A percentile compares a stretch with the other conserved stretches of the same genome.
phyloP scores from a whole-genome alignment of 2,797 vertebrate species.

The Oceanodroma leucorhoa region DNA sequence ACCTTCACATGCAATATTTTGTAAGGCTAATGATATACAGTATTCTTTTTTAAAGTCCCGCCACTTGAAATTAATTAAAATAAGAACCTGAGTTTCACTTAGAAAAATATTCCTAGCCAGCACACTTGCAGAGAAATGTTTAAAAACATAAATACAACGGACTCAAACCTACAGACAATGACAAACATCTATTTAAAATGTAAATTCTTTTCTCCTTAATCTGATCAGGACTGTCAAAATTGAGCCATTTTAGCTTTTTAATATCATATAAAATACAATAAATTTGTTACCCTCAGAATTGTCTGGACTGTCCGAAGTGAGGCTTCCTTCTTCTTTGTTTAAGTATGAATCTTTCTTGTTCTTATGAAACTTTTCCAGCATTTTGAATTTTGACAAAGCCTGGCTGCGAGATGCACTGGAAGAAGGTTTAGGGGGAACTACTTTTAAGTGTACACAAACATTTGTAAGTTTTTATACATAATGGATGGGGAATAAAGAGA shows the following conservation, averaged over 20 bases:
- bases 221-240: background rate
- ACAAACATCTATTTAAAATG: background rate
- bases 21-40: background rate
- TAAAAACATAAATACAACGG: background rate
- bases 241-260: background rate
- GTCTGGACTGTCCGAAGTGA: slow-evolving; percentile 37
- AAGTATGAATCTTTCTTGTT: slow-evolving; percentile 15
- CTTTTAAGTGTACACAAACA: slow-evolving; percentile 14
- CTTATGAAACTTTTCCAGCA: slow-evolving; percentile 50
- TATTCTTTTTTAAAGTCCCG: background rate
- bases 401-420: slow-evolving; percentile 73
- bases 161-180: background rate
- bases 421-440: slow-evolving; percentile 59
- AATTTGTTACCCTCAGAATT: slow-evolving; percentile 54
- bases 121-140: background rate
- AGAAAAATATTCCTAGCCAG: background rate
- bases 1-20: background rate
- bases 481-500: slow-evolving; percentile 32
- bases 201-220: background rate
- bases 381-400: slow-evolving; percentile 63
- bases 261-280: background rate
- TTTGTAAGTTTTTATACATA: background rate
- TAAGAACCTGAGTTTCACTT: background rate
- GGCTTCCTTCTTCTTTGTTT: slow-evolving; percentile 39
- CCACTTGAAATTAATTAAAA: background rate